Evolutionary conservation across 2,797 vertebrate species (phyloP).

Genomic region (Ctenosaura bakeri): DNA sequence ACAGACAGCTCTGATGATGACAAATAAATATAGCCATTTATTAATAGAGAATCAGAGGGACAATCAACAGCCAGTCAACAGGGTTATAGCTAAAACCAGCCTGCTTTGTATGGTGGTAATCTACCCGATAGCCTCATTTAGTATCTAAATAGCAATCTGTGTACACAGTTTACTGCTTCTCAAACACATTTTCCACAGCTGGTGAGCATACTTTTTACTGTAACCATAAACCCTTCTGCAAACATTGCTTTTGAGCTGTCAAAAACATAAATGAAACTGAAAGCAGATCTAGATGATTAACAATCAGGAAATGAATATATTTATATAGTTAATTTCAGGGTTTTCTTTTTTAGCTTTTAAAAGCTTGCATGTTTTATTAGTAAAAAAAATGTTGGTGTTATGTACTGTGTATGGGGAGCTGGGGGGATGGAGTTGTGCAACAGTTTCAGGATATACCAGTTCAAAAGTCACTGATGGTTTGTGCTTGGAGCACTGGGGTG

Average conservation of each 20-base stretch:
- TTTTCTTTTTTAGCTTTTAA: neutral
- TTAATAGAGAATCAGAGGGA: conserved; percentile 23
- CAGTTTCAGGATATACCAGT: neutral
- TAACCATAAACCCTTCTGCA: conserved; percentile 63
- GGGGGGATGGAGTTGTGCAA: neutral
- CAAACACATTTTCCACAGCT: conserved; percentile 69
- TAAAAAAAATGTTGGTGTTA: conserved; percentile 8
- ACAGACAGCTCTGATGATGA: conserved; percentile 11
- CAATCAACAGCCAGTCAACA: conserved; percentile 46
- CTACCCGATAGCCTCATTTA: conserved; percentile 55
- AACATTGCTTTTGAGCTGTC: conserved; percentile 68
- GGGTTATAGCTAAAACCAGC: conserved; percentile 45
- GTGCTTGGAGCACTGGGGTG: too few relatives aligned
- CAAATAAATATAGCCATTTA: conserved; percentile 60
- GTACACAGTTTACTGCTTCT: conserved; percentile 71
- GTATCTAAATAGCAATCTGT: conserved; percentile 70
- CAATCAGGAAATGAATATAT: conserved; percentile 28
- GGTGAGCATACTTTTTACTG: conserved; percentile 63
- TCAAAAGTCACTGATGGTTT: neutral
- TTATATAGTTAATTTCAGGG: neutral
- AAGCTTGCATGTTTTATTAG: conserved; percentile 12
- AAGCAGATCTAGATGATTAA: conserved; percentile 67
- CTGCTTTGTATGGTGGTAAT: conserved; percentile 58
- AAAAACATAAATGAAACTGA: conserved; percentile 63
- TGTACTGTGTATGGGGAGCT: neutral